Conservation (phyloP, 2,888 invertebrate genomes). For the Trachelus troglodyta region DNA sequence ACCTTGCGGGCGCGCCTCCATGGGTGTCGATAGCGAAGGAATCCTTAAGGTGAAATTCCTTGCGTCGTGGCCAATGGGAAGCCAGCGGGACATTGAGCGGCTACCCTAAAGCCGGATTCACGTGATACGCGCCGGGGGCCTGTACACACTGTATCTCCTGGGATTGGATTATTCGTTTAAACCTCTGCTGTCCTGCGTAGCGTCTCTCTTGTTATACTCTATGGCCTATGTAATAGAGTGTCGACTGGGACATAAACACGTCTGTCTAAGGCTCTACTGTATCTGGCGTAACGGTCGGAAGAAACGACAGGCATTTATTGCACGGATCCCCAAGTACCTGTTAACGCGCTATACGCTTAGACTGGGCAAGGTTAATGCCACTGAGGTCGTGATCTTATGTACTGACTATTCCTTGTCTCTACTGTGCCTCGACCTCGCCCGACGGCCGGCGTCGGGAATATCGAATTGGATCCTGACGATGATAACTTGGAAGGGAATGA, state of each 20-base stretch:
- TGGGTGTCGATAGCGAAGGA: constrained; percentile 29
- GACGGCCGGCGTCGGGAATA: not conserved
- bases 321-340: constrained; percentile 45
- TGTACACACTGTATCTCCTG: too few species aligned
- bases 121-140: too few species aligned
- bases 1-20: constrained; percentile 40
- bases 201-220: constrained; percentile 6
- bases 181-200: too few species aligned
- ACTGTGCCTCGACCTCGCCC: constrained; percentile 18
- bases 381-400: constrained; percentile 34
- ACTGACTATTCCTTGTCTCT: constrained; percentile 28
- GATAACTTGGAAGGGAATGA: too few species aligned
- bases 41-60: constrained; percentile 21
- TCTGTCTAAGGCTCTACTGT: too few species aligned
- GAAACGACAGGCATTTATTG: constrained; percentile 46
- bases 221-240: constrained; percentile 11
- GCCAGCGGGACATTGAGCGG: too few species aligned
- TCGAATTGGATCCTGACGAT: not conserved
- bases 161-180: too few species aligned
- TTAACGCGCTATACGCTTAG: constrained; percentile 38
- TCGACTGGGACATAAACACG: too few species aligned
- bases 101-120: too few species aligned
- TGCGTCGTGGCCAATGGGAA: constrained; percentile 36
- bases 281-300: constrained; percentile 44
- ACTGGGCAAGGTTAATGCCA: constrained; percentile 54